Base-by-base conservation (phyloP, 2,888 invertebrate species). In the Hyles lineata region DNA sequence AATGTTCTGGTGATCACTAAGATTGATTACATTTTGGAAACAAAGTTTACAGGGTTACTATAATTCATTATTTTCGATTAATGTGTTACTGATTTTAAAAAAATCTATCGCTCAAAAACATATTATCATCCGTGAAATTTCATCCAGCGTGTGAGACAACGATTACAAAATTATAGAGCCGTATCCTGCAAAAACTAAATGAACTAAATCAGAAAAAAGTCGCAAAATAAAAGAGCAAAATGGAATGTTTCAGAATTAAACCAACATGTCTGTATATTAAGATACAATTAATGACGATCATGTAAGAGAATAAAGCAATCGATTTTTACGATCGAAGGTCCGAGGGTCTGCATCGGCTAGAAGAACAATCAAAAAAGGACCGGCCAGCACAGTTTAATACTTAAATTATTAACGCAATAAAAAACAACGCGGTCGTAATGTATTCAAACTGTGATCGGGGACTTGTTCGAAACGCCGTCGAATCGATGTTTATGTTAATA, bases 401-500 rank as follows among this genome's bases (percentile, higher is more conserved):
- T 81, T 85, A 90, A 93, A 90, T 90, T 93, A 93, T 91, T 89
- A 89, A 85, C 79, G 83, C 83, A 84, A 90, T 93, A 92, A 92
- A 92, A 92, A 89, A 86, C 86, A 87, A 87, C 87, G 81, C 80
- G 79, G 75, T 82, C 77, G 81, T 92, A 92, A 92, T 92, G 88
- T 92, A 92, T 92, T 92, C 90, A 87, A 89, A 88, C 85, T 88
- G 88, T 84, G 89, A 88, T 85, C 83, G 83, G 82, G 80, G 85
- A 87, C 85, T 85, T 89, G 89, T 89, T 86, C 82, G 80, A 82
- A 86, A 87, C 83, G 86, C 87, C 83, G 87, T 90, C 87, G 86
- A 86, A 89, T 79, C 86, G 85, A 89, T 93, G 92, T 92, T 92
- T 93, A 94, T 93, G 94, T 89, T 88, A 94, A 94, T 93, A 83